A percentile compares a stretch with the other conserved stretches of the same genome.
Evolutionary conservation across 2,888 invertebrate species (phyloP).

Genomic region (Hylaea fasciaria): DNA sequence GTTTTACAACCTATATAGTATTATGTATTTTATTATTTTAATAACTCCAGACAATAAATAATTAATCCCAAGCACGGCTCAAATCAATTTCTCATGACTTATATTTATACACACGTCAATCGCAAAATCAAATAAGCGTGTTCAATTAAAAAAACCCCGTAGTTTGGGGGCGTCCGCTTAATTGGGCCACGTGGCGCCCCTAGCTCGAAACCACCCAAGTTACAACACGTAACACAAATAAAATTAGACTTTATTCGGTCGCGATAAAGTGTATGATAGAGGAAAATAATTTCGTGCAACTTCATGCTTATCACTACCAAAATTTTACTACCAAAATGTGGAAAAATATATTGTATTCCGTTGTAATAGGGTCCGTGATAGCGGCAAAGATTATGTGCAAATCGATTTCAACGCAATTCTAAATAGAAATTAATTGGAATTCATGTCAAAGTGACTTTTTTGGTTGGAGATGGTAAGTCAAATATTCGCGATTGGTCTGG

Average conservation of each 20-base stretch:
- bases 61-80: conserved; percentile 18
- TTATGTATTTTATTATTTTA: no score
- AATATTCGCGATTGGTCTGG: conserved; percentile 29
- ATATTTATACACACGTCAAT: conserved; percentile 63
- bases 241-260: conserved; percentile 32
- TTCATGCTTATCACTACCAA: not conserved
- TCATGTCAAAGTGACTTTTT: conserved; percentile 63
- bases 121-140: conserved; percentile 77
- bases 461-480: conserved; percentile 41
- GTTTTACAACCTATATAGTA: no score
- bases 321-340: conserved; percentile 6
- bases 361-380: conserved; percentile 38
- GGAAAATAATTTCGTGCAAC: conserved; percentile 35
- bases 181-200: conserved; percentile 77
- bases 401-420: conserved; percentile 69
- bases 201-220: conserved; percentile 32
- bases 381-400: conserved; percentile 35
- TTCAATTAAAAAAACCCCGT: conserved; percentile 75
- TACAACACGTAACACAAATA: conserved; percentile 27
- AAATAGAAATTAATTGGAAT: conserved; percentile 58
- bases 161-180: conserved; percentile 63
- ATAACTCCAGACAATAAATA: not conserved
- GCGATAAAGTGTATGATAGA: conserved; percentile 38
- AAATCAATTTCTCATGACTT: conserved; percentile 39
- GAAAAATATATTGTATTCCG: conserved; percentile 37